Evolutionary conservation across 2,113 vertebrate species (phyloP).

Genomic region (Platycercus adscitus): DNA sequence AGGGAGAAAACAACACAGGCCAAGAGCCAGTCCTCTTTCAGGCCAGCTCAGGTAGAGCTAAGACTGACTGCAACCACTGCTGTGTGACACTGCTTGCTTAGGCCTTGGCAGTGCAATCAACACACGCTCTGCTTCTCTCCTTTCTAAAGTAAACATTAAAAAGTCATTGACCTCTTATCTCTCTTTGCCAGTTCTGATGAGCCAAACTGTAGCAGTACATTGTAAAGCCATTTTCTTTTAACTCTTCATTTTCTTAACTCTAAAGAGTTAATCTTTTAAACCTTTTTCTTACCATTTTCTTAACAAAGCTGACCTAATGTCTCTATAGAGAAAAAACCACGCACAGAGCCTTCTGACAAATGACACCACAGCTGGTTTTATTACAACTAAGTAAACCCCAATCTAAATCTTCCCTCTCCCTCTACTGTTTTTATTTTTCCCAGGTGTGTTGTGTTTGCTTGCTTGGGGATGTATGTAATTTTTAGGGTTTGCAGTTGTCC

Average conservation of each 20-base stretch:
- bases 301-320: neutral
- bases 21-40: neutral
- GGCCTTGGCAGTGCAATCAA: neutral
- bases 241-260: neutral
- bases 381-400: neutral
- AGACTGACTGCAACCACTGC: neutral
- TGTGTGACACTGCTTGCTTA: neutral
- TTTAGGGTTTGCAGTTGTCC: neutral
- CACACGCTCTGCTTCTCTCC: neutral
- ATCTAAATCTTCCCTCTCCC: neutral
- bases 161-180: neutral
- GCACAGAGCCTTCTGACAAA: neutral
- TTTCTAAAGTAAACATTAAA: neutral
- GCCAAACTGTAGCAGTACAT: neutral
- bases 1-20: neutral
- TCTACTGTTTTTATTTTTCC: neutral
- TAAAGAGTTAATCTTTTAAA: neutral
- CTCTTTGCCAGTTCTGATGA: neutral
- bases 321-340: neutral
- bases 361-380: neutral
- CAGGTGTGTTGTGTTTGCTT: neutral
- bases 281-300: neutral
- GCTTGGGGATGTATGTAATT: accelerated
- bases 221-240: neutral
- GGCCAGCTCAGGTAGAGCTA: neutral